Conservation (phyloP, 1,140 invertebrate species). For the Drosophila guanche region DNA sequence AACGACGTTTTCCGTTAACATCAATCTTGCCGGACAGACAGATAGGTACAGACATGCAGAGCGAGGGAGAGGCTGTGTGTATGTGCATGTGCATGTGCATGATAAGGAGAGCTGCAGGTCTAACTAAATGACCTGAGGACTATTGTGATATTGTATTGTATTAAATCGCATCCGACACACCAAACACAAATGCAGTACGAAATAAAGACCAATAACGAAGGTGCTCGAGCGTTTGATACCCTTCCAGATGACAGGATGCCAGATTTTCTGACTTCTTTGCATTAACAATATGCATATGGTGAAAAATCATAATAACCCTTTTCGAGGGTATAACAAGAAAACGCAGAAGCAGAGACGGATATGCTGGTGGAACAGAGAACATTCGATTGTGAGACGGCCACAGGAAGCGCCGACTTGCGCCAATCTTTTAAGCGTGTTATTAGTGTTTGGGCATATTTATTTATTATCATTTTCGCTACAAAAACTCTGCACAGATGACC, state of each 20-base stretch:
- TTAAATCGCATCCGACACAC: conserved; percentile 81
- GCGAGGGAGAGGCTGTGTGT: conserved; percentile 14
- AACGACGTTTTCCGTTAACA: conserved; percentile 83
- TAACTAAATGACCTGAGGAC: conserved; percentile 83
- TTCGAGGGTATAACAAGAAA: no score
- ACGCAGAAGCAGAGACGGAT: conserved; percentile 29
- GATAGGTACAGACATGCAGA: conserved; percentile 17
- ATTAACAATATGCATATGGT: no score
- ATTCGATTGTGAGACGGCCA: conserved; percentile 15
- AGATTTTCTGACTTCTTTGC: no score
- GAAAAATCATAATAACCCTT: no score
- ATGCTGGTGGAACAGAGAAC: conserved; percentile 19
- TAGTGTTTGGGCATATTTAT: conserved; percentile 81
- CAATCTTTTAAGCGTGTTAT: conserved; percentile 78
- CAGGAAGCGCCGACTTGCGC: conserved; percentile 77
- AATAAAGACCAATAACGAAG: background rate
- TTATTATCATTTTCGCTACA: conserved; percentile 73
- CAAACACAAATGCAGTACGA: conserved; percentile 13
- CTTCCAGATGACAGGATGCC: no score
- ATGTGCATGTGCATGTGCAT: conserved; percentile 48
- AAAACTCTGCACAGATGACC: conserved; percentile 5
- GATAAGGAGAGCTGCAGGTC: conserved; percentile 76
- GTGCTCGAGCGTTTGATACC: no score
- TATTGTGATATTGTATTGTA: conserved; percentile 83
- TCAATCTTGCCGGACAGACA: conserved; percentile 76